phyloP scores from a whole-genome alignment of 2,888 invertebrate species.

The Microctonus hyperodae region DNA sequence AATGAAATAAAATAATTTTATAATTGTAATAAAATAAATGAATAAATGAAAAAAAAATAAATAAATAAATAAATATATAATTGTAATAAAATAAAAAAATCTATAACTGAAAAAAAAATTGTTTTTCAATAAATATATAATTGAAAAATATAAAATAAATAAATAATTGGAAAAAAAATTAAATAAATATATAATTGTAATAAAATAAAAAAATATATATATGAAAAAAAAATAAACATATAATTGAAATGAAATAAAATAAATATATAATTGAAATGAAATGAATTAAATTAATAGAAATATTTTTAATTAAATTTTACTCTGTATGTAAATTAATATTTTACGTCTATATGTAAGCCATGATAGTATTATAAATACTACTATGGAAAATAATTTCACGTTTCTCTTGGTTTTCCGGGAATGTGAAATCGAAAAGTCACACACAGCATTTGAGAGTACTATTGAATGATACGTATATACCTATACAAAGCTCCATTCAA shows the following conservation, averaged over 20 bases:
- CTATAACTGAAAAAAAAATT: too few species aligned
- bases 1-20: too few species aligned
- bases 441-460: not conserved
- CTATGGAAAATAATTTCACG: slow-evolving; percentile 5
- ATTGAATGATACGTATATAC: not conserved
- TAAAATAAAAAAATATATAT: too few species aligned
- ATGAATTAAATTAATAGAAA: not conserved
- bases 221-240: not conserved
- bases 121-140: too few species aligned
- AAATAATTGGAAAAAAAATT: too few species aligned
- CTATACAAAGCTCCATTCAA: slow-evolving; percentile 22
- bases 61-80: too few species aligned
- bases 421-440: not conserved
- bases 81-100: too few species aligned
- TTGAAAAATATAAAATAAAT: too few species aligned
- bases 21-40: too few species aligned
- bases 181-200: too few species aligned
- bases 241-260: not conserved
- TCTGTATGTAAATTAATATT: not conserved
- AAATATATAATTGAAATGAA: not conserved
- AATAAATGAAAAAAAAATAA: too few species aligned
- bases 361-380: not conserved
- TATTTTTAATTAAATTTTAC: not conserved
- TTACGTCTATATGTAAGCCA: not conserved
- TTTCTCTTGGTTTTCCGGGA: not conserved